Base-by-base conservation (phyloP, 2,113 vertebrate species). In the Phyllostomus hastatus region DNA sequence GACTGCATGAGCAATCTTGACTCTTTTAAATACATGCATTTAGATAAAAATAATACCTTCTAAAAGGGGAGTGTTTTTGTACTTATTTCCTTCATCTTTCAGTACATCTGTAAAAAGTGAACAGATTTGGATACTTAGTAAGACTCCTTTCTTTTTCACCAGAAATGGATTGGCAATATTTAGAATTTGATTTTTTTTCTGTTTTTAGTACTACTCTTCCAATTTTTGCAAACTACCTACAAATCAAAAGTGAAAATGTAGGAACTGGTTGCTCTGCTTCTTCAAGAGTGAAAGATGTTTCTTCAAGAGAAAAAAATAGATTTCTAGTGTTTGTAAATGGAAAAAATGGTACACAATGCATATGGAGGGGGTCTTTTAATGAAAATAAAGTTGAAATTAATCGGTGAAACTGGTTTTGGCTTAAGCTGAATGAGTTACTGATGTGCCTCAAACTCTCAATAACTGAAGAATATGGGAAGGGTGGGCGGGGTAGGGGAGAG, bases 361-460 rank as follows among this genome's bases (percentile, higher is more conserved):
- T 94, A 90, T 81, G 50, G 48, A 94, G 57, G n/a, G 41, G 19
- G 11, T 31, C 31, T 91, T 97, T 94, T 92, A 92, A 85, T 93
- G 91, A 61, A 76, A 91, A 90, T 64, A 54, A 70, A 88, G 61
- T 94, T 80, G 48, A 95, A 96, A 90, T 94, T 83, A 92, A 95
- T 88, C 90, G 17, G 35, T 70, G 24, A 93, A 86, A 72, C 14
- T 48, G 6, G 88, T 90, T 91, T 90, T 64, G 43, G 43, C 28
- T 92, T 86, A 89, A 87, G 46, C 10, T 94, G 61, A 90, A 43
- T 94, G 43, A 91, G 57, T 94, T 57, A 95, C 22, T 83, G 33
- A 78, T 88, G 14, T 92, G 70, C 59, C 96, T 95, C 88, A 91
- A 95, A 92, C 19, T 61, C 6, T 78, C 33, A 96, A 88, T 96